phyloP scores from a whole-genome alignment of 2,888 invertebrate species.

The Cinara cedri region DNA sequence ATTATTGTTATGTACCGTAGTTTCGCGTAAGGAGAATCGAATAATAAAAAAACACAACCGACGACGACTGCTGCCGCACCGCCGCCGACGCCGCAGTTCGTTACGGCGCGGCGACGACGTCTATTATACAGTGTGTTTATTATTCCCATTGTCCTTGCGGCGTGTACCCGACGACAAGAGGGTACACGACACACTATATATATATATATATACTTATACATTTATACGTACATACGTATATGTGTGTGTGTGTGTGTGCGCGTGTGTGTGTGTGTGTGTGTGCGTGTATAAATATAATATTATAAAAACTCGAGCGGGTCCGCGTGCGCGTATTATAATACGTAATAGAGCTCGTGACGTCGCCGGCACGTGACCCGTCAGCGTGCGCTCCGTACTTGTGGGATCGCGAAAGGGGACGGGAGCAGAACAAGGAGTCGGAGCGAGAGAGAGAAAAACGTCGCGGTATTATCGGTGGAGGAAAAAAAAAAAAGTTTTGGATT shows the following conservation, averaged over 20 bases:
- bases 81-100: neutral
- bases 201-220: no score
- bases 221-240: no score
- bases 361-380: constrained; percentile 54
- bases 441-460: no score
- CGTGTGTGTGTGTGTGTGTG: no score
- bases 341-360: constrained; percentile 13
- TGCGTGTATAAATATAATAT: no score
- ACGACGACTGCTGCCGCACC: neutral
- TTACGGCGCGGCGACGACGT: neutral
- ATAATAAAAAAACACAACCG: neutral
- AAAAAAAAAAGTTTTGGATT: constrained; percentile 32
- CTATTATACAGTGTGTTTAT: constrained; percentile 31
- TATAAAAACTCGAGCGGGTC: neutral
- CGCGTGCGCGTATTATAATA: neutral
- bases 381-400: constrained; percentile 5
- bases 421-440: no score
- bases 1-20: no score
- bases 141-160: constrained; percentile 45
- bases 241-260: no score
- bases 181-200: neutral
- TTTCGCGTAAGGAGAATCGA: neutral
- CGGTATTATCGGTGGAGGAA: neutral
- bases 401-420: neutral
- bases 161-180: neutral